Evolutionary conservation across 2,797 vertebrate genomes (phyloP), one percentile per base, ranked within the genome.

Genomic region (Anguilla marmorata): DNA sequence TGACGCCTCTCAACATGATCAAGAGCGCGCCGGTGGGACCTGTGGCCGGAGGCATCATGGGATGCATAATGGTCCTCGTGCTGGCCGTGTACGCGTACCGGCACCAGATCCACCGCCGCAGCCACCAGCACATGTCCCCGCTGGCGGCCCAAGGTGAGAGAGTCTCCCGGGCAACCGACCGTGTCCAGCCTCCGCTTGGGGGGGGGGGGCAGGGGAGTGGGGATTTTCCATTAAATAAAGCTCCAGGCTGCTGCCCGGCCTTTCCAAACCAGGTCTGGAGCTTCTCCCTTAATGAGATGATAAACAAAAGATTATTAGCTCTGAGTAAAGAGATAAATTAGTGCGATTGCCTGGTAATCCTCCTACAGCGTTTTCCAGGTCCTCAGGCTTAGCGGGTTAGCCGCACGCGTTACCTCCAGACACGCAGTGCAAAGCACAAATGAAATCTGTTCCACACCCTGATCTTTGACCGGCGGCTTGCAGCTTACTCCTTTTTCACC

Each of bases 71-170:
- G 99, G 98, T 99, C 87, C 93, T 99, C 85, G 98, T 99, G 89
- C 95, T 99, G 69, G 99, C 98, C 0, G 98, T 99, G 83, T 99
- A 99, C 0, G 99, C 98, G 0, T 99, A 99, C 93, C 96, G 99
- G 84, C 99, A 99, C 90, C 99, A 99, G 95, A 99, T 99, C 86
- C 99, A 99, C 90, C 96, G 98, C 50, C 97, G 98, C 83, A 98
- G 97, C 0, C 99, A 99, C 93, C 99, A 99, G 96, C 98, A 99
- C 92, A 99, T 99, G 99, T 99, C 99, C 0, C 99, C 98, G 0
- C 95, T 99, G 87, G 99, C 99, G 6, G 98, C 98, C 0, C 99
- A 99, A 93, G 99, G 99, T 99, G 91, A 93, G 96, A 90, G 8
- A 30, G 33, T 33, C 21, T 3, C 27, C 1, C 3, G 72, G 12